phyloP scores from a whole-genome alignment of 2,888 invertebrate species.

The Calliopum simillimum region DNA sequence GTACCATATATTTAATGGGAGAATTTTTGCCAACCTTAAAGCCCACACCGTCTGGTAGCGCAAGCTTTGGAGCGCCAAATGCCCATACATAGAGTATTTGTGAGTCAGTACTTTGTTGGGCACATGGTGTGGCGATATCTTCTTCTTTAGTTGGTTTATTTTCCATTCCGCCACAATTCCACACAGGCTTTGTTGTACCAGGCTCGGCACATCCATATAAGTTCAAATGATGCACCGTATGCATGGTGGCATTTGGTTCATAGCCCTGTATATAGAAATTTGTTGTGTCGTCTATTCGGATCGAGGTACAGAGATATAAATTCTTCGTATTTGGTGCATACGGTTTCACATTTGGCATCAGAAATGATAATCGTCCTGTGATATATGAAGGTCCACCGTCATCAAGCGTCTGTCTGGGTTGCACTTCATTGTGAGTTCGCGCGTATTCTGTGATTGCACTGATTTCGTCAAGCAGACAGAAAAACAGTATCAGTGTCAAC shows the following conservation, averaged over 20 bases:
- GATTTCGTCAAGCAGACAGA: background rate
- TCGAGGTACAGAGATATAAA: conserved; percentile 90
- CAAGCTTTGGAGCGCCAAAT: conserved; percentile 85
- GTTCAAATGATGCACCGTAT: conserved; percentile 93
- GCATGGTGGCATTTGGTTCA: conserved; percentile 90
- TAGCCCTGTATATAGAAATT: conserved; percentile 92
- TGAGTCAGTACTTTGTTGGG: conserved; percentile 75
- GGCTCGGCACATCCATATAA: conserved; percentile 88
- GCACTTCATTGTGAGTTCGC: conserved; percentile 13
- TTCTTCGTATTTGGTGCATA: conserved; percentile 86
- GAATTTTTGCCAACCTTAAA: conserved; percentile 90
- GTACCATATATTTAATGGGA: conserved; percentile 86
- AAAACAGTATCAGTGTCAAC: background rate
- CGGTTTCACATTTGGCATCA: conserved; percentile 87
- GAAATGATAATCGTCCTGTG: conserved; percentile 73
- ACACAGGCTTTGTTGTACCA: conserved; percentile 69
- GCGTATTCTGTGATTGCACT: conserved; percentile 21
- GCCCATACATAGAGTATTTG: conserved; percentile 94
- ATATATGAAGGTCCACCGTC: background rate
- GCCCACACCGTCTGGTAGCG: conserved; percentile 87
- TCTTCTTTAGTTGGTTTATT: conserved; percentile 67
- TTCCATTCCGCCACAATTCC: conserved; percentile 96
- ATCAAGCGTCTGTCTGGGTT: background rate
- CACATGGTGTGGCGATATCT: conserved; percentile 80
- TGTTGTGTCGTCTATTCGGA: conserved; percentile 80